Evolutionary conservation across 2,888 invertebrate species (phyloP).

Genomic region (Autographa pulchrina): DNA sequence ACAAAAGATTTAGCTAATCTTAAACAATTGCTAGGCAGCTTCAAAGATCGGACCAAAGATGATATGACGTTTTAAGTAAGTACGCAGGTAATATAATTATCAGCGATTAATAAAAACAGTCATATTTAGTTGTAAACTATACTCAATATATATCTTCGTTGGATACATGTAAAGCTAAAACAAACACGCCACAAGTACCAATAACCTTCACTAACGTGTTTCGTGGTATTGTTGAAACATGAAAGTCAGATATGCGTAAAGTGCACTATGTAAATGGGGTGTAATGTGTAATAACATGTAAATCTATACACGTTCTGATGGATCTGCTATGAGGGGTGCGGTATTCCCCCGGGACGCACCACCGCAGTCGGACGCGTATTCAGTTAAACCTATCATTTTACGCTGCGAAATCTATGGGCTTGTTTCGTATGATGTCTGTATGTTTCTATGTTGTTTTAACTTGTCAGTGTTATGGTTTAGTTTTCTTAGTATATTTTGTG

Average conservation of each 20-base stretch:
- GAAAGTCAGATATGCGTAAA: constrained; percentile 43
- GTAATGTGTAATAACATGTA: constrained; percentile 61
- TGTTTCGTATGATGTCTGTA: constrained; percentile 9
- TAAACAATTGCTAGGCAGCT: too few species aligned
- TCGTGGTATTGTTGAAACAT: constrained; percentile 26
- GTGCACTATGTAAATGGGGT: constrained; percentile 59
- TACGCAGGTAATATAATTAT: too few species aligned
- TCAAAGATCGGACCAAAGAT: too few species aligned
- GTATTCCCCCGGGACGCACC: constrained; percentile 53
- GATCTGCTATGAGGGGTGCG: constrained; percentile 57
- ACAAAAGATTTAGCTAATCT: too few species aligned
- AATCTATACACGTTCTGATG: constrained; percentile 61
- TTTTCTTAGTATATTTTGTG: too few species aligned
- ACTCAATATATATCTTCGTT: too few species aligned
- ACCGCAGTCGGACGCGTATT: constrained; percentile 42
- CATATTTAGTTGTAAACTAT: too few species aligned
- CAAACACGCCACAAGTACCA: background rate
- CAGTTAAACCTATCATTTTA: constrained; percentile 37
- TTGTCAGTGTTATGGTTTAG: background rate
- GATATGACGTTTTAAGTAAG: too few species aligned
- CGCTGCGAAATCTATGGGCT: constrained; percentile 27
- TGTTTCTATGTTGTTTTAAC: background rate
- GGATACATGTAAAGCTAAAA: background rate
- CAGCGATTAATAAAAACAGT: too few species aligned
- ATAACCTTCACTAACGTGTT: background rate